These are phyloP conservation scores for Heteropelma amictum DNA, from an alignment of 2,888 invertebrate genomes.

Conservation along the genomic window DNA sequence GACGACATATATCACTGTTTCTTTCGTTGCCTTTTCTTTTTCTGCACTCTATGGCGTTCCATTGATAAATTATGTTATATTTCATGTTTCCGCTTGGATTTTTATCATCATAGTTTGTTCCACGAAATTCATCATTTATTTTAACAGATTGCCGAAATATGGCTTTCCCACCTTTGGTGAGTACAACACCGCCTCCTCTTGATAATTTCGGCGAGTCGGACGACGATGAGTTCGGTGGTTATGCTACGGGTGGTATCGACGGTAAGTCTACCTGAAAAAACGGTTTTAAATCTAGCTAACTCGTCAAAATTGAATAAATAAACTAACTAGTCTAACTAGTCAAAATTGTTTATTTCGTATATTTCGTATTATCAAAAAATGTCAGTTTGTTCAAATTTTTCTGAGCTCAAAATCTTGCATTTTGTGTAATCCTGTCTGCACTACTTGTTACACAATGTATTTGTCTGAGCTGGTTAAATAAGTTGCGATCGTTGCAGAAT, in stretches of 20 bases:
- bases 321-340: too few relatives aligned
- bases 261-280: slow-evolving; percentile 65
- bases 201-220: slow-evolving; percentile 80
- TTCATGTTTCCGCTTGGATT: not conserved
- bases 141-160: slow-evolving; percentile 68
- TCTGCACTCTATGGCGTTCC: not conserved
- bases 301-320: too few relatives aligned
- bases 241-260: slow-evolving; percentile 73
- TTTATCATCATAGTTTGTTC: not conserved
- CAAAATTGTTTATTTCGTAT: too few relatives aligned
- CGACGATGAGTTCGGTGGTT: slow-evolving; percentile 80
- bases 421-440: too few relatives aligned
- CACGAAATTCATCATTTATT: not conserved
- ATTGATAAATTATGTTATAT: not conserved
- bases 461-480: too few relatives aligned
- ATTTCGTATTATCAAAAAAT: too few relatives aligned
- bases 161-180: slow-evolving; percentile 84
- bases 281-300: too few relatives aligned
- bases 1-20: not conserved
- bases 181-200: slow-evolving; percentile 84
- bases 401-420: too few relatives aligned
- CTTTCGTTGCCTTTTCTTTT: not conserved
- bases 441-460: too few relatives aligned
- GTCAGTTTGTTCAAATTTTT: too few relatives aligned
- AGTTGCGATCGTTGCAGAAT: too few relatives aligned